phyloP scores from a whole-genome alignment of 2,113 vertebrate species.

The Pseudolaguvia tuberculata region DNA sequence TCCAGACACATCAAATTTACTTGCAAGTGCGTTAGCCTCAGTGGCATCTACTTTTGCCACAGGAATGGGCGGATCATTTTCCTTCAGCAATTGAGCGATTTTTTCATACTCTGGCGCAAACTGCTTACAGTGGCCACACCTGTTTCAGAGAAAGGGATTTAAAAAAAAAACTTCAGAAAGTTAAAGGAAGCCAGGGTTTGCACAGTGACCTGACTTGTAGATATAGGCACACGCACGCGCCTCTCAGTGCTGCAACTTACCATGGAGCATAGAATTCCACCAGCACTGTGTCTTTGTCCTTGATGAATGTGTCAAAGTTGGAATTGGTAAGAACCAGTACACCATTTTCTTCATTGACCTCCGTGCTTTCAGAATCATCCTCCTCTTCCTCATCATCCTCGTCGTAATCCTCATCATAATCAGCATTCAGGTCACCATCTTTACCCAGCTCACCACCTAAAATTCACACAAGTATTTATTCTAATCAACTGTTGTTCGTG shows the following conservation, averaged over 20 bases:
- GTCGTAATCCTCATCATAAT: constrained; percentile 51
- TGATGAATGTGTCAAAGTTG: constrained; percentile 86
- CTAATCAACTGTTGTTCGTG: neutral
- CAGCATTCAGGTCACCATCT: constrained; percentile 36
- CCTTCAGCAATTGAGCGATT: constrained; percentile 82
- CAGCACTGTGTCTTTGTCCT: constrained; percentile 85
- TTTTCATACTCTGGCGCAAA: constrained; percentile 94
- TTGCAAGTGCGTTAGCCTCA: constrained; percentile 67
- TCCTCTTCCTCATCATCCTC: constrained; percentile 63
- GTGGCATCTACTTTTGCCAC: constrained; percentile 94
- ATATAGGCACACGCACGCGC: neutral
- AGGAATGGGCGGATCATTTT: constrained; percentile 84
- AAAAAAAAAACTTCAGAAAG: no score
- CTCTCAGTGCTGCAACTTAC: constrained; percentile 59
- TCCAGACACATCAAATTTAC: constrained; percentile 85
- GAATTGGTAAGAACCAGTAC: constrained; percentile 80
- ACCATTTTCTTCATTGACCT: constrained; percentile 91
- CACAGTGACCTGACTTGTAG: constrained; percentile 5
- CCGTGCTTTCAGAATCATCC: constrained; percentile 63
- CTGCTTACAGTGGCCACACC: constrained; percentile 97
- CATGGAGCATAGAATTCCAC: constrained; percentile 96
- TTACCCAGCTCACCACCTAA: constrained; percentile 46
- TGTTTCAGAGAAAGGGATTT: constrained; percentile 47
- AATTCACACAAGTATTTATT: constrained; percentile 33
- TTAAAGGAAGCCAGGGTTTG: neutral